Evolutionary conservation across 1,140 invertebrate genomes (phyloP).

Genomic region (Procambarus clarkii): DNA sequence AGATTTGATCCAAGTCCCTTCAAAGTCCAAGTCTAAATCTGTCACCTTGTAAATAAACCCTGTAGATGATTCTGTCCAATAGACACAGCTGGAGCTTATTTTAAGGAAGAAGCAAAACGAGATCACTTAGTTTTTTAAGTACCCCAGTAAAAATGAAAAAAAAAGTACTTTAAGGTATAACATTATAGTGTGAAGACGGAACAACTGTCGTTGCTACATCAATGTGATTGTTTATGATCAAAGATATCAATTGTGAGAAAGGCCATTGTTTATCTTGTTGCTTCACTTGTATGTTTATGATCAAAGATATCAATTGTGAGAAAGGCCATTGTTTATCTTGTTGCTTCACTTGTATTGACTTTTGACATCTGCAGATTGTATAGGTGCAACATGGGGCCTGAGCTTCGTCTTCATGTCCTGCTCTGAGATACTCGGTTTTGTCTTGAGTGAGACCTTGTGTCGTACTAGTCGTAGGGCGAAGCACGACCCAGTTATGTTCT

Average conservation of each 20-base stretch:
- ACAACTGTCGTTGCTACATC: too few relatives aligned
- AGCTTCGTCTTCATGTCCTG: constrained; percentile 41
- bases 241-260: background rate
- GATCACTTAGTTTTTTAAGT: too few relatives aligned
- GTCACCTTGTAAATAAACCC: too few relatives aligned
- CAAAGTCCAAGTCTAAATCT: too few relatives aligned
- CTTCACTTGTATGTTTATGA: background rate
- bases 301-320: background rate
- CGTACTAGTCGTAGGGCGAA: constrained; percentile 19
- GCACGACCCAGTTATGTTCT: constrained; percentile 64
- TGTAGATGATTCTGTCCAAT: too few relatives aligned
- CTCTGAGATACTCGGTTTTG: constrained; percentile 58
- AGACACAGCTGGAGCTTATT: too few relatives aligned
- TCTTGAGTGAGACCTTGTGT: constrained; percentile 57
- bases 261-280: background rate
- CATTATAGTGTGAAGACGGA: too few relatives aligned
- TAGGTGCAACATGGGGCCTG: background rate
- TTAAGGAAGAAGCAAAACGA: too few relatives aligned
- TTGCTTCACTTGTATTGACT: background rate
- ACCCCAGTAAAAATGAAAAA: too few relatives aligned
- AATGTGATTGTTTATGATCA: too few relatives aligned
- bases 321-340: background rate
- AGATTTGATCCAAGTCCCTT: too few relatives aligned
- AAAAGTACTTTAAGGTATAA: too few relatives aligned
- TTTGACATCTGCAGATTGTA: background rate